Evolutionary conservation across 2,113 vertebrate genomes (phyloP).

Genomic region (Onychostruthus taczanowskii): DNA sequence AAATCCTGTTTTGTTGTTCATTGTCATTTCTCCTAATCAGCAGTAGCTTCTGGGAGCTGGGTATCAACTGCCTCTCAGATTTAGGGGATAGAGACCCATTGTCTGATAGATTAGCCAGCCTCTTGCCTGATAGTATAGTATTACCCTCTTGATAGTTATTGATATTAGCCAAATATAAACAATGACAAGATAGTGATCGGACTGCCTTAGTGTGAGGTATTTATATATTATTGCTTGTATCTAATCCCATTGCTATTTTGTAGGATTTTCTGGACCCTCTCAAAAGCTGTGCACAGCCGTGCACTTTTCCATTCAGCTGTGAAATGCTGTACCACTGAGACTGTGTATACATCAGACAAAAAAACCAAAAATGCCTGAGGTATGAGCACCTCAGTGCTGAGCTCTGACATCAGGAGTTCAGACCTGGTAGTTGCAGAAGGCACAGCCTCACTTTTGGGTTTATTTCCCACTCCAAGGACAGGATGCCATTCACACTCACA

Average conservation of each 20-base stretch:
- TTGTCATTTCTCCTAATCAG: not conserved
- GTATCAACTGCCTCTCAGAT: not conserved
- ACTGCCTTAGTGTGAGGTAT: not conserved
- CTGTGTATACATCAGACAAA: not conserved
- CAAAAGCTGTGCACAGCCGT: not conserved
- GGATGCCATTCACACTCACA: fast-evolving
- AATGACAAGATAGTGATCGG: not conserved
- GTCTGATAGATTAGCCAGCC: not conserved
- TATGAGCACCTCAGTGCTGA: not conserved
- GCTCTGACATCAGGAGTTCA: not conserved
- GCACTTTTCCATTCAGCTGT: not conserved
- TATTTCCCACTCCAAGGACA: not conserved
- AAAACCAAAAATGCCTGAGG: not conserved
- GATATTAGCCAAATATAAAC: not conserved
- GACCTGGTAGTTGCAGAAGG: not conserved
- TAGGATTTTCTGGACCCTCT: not conserved
- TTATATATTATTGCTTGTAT: not conserved
- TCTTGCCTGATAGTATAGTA: too few relatives aligned
- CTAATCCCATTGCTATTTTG: not conserved
- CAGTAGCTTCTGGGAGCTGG: not conserved
- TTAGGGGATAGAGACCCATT: not conserved
- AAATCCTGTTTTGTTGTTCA: not conserved
- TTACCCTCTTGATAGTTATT: not conserved
- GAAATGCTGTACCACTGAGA: not conserved
- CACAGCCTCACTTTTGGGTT: not conserved